Evolutionary conservation across 2,888 invertebrate genomes (phyloP), one percentile per base, ranked within the genome.

Genomic region (Cheilosia pagana): DNA sequence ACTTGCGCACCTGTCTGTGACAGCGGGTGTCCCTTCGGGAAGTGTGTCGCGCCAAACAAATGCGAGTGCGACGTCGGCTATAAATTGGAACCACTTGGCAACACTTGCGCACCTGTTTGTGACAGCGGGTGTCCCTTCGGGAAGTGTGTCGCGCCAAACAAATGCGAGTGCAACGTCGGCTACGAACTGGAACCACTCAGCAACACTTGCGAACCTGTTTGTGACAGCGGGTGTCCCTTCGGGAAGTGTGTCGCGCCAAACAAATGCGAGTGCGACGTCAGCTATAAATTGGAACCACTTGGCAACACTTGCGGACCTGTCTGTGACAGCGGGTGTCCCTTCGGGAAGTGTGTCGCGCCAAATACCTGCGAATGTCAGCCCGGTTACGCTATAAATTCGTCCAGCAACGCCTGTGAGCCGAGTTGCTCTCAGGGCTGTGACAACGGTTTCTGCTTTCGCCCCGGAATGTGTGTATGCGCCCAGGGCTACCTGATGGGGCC

Each of bases 391-490:
- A n/a, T 50, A 5, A 19, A 10, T 0, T 86, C 75, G 43, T 89
- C 89, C 43, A 81, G 45, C 5, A 85, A 70, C 12, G 90, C 89
- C 19, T 92, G 92, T 77, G 88, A 85, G 1, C 91, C 91, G 0
- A 28, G 87, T 0, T 92, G 92, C 70, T 87, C 88, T 0, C 0
- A 62, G 1, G 79, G 71, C 5, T 83, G 79, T 48, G 16, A 65
- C 0, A 79, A 91, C 68, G 91, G 91, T 1, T 81, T 87, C 3
- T 88, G 90, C 45, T 25, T 41, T 12, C 63, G 59, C 0, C 89
- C 90, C 0, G 68, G 68, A 3, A 14, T 88, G 31, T 95, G 95
- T 88, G 92, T 91, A 25, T 91, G 91, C 71, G 87, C 87, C 60
- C 76, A 77, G 1, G 91, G 91, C 6, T 90, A 90, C 55, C 79